Evolutionary conservation across 2,888 invertebrate genomes (phyloP), one percentile per base, ranked within the genome.

Genomic region (Pollenia labialis): DNA sequence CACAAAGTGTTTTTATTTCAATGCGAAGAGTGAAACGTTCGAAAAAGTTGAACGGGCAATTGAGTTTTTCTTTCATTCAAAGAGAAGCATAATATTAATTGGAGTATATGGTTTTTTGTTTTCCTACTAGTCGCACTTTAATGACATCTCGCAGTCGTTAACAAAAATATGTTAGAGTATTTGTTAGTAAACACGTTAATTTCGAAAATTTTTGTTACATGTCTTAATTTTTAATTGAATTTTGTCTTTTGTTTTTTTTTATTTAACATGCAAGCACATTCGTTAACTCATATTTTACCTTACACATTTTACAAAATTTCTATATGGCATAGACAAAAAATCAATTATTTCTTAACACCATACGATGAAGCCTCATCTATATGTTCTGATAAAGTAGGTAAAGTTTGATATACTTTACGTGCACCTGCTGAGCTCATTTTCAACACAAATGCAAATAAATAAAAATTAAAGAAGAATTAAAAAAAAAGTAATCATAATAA

Each of bases 391-490:
- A 89, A 89, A 89, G 90, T 89, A 82, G 89, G 90, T 89, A 88
- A 90, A 68, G 89, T 88, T 89, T 72, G 89, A 88, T 76, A 89
- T 89, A 87, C 89, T 87, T 90, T 90, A 89, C 89, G 89, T 75
- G 90, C 90, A 81, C 82, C 88, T 88, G 90, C 90, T 91, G 85
- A 89, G 88, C 89, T 89, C 89, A 89, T 89, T 89, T 89, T 89
- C 89, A 89, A 88, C 88, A 89, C 84, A 77, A 82, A 77, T 85
- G 84, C 74, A 79, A 90, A 76, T 77, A 84, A 87, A 86, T 81
- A 81, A 72, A 88, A 88, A 85, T 66, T 40, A 58, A 80, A 69
- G 89, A 90, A 72, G 74, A 72, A 44, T 18, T 40, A 58, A 76
- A 14, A 69, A 64, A 14, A 50, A 42, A 52, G 60, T 48, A 75